A percentile compares a stretch with the other conserved stretches of the same genome.
Conservation (phyloP, 2,113 vertebrate species). For the Poeciliopsis turrubarensis region DNA sequence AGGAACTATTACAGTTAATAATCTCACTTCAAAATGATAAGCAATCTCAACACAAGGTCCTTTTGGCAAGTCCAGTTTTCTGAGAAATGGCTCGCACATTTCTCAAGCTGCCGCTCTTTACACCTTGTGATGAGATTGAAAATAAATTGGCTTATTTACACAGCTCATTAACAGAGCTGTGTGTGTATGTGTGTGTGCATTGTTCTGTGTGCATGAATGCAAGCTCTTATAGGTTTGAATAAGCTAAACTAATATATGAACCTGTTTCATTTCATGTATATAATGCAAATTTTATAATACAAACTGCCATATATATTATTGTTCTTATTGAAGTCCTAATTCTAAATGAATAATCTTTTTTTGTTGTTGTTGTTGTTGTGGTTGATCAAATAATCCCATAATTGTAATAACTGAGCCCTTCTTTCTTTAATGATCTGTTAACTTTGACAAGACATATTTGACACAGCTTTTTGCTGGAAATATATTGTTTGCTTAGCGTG, state of each 20-base stretch:
- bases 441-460: conserved; percentile 40
- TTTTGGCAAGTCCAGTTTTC: not conserved
- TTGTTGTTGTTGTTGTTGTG: not conserved
- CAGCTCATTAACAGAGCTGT: not conserved
- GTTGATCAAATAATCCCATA: not conserved
- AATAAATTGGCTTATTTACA: not conserved
- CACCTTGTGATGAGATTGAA: conserved; percentile 7
- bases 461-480: conserved; percentile 23
- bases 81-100: too few species aligned
- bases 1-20: not conserved
- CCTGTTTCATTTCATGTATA: not conserved
- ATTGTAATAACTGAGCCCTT: not conserved
- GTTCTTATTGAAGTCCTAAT: not conserved
- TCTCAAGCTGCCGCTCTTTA: not conserved
- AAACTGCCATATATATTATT: not conserved
- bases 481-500: conserved; percentile 53
- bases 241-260: not conserved
- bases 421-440: conserved; percentile 30
- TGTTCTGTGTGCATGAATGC: not conserved
- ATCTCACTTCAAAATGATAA: not conserved
- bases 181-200: not conserved
- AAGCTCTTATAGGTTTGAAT: not conserved
- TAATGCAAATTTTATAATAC: not conserved
- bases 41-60: not conserved
- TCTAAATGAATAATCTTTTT: not conserved